Percentiles rank a stretch among this genome's conserved stretches.
phyloP scores from a whole-genome alignment of 2,113 vertebrate genomes.

The Blennius ocellaris region DNA sequence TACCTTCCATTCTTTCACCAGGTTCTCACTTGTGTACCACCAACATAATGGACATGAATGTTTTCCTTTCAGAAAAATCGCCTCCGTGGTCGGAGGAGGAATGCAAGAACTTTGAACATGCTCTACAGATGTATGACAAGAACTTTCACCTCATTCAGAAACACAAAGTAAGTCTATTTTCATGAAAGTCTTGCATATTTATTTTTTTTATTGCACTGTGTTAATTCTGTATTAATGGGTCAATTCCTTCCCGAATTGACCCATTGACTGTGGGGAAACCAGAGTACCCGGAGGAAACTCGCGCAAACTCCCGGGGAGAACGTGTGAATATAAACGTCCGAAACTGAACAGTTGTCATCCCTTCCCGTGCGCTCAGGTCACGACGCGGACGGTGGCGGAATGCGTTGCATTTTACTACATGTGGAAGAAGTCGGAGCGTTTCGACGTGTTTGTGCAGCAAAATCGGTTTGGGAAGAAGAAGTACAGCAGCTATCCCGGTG shows the following conservation, averaged over 20 bases:
- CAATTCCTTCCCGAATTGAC: too few species aligned
- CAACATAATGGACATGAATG: neutral
- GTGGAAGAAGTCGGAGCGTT: slow-evolving; percentile 99
- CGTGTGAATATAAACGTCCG: too few species aligned
- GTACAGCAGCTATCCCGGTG: slow-evolving; percentile 96
- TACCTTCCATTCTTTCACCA: too few species aligned
- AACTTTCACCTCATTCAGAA: slow-evolving; percentile 99
- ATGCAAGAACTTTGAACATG: slow-evolving; percentile 97
- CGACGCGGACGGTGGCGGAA: slow-evolving; percentile 93
- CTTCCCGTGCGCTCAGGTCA: slow-evolving; percentile 82
- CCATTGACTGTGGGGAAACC: too few species aligned
- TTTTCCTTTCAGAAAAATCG: slow-evolving; percentile 86
- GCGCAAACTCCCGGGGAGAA: too few species aligned
- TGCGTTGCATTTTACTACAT: slow-evolving; percentile 99
- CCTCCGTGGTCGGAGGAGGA: slow-evolving; percentile 98
- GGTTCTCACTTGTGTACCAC: too few species aligned
- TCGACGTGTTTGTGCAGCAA: slow-evolving; percentile 97
- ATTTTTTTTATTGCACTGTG: too few species aligned
- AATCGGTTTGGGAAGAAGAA: slow-evolving; percentile 98
- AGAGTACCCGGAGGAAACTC: too few species aligned
- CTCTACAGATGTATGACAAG: slow-evolving; percentile 96
- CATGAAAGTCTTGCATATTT: neutral
- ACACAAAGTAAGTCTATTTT: slow-evolving; percentile 89
- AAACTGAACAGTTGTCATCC: neutral
- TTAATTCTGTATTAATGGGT: too few species aligned